Evolutionary conservation across 2,888 invertebrate genomes (phyloP).

Genomic region (Tetranychus truncatus): DNA sequence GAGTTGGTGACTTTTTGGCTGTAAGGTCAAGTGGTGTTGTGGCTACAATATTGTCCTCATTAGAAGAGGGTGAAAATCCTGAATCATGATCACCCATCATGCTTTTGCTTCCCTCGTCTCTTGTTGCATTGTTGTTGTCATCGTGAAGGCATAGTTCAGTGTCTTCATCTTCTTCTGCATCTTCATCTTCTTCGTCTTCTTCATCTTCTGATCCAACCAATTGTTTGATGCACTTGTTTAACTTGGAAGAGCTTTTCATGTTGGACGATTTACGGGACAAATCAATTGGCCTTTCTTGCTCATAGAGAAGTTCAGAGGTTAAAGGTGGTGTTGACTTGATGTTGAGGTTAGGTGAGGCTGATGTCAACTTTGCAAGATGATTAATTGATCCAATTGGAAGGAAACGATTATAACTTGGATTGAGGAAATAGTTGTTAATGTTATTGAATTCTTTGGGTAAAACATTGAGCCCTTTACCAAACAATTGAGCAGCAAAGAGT

Average conservation of each 20-base stretch:
- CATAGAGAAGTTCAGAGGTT: constrained; percentile 13
- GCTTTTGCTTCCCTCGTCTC: background rate
- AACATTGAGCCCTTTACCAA: constrained; percentile 22
- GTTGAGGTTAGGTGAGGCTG: background rate
- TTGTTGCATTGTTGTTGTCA: background rate
- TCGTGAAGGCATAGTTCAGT: constrained; percentile 3
- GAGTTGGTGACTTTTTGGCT: constrained; percentile 7
- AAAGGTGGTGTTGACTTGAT: background rate
- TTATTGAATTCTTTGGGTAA: constrained; percentile 16
- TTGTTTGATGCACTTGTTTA: background rate
- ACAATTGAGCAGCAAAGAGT: constrained; percentile 24
- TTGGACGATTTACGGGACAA: constrained; percentile 26
- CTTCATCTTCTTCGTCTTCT: background rate
- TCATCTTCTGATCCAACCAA: background rate
- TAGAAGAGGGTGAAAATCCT: constrained; percentile 20
- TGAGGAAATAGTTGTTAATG: background rate
- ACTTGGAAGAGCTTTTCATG: constrained; percentile 13
- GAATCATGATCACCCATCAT: constrained; percentile 21
- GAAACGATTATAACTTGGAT: constrained; percentile 8
- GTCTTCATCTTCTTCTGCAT: background rate
- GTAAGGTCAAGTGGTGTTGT: constrained; percentile 22
- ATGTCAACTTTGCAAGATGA: constrained; percentile 17
- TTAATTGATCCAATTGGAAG: constrained; percentile 13
- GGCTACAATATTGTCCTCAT: constrained; percentile 18
- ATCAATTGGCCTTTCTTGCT: constrained; percentile 30